These are phyloP conservation scores for Pygathrix nemaeus DNA, from an alignment of 2,113 vertebrate genomes.

Conservation along the genomic window DNA sequence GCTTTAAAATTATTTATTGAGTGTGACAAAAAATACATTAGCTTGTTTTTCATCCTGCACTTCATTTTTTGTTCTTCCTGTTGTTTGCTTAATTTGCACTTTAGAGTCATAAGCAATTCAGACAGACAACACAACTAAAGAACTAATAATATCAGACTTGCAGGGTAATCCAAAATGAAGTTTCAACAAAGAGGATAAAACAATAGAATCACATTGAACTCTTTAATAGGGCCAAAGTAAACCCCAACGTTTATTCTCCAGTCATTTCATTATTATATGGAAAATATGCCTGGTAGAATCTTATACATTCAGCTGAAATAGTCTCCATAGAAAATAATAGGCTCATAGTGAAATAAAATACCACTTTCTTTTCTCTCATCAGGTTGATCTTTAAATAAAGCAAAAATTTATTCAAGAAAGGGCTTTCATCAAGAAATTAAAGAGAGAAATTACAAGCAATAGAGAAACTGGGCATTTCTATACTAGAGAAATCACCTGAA, in stretches of 20 bases:
- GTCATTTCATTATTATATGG: conserved; percentile 55
- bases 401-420: neutral
- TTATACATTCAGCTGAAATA: conserved; percentile 50
- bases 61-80: neutral
- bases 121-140: neutral
- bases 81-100: conserved; percentile 4
- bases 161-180: conserved; percentile 44
- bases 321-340: conserved; percentile 55
- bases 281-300: conserved; percentile 22
- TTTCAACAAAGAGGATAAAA: conserved; percentile 57
- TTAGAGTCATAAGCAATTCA: neutral
- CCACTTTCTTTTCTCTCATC: conserved; percentile 61
- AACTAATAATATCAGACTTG: neutral
- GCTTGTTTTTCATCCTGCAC: neutral
- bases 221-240: conserved; percentile 30
- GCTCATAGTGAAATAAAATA: conserved; percentile 49
- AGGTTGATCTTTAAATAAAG: conserved; percentile 70
- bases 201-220: conserved; percentile 48
- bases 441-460: conserved; percentile 54
- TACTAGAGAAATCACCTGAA: conserved; percentile 63
- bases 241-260: neutral
- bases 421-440: conserved; percentile 74
- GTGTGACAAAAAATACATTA: neutral
- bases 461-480: conserved; percentile 57
- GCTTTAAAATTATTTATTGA: neutral